Evolutionary conservation across 2,888 invertebrate genomes (phyloP), one percentile per base, ranked within the genome.

Genomic region (Amblyteles armatorius): DNA sequence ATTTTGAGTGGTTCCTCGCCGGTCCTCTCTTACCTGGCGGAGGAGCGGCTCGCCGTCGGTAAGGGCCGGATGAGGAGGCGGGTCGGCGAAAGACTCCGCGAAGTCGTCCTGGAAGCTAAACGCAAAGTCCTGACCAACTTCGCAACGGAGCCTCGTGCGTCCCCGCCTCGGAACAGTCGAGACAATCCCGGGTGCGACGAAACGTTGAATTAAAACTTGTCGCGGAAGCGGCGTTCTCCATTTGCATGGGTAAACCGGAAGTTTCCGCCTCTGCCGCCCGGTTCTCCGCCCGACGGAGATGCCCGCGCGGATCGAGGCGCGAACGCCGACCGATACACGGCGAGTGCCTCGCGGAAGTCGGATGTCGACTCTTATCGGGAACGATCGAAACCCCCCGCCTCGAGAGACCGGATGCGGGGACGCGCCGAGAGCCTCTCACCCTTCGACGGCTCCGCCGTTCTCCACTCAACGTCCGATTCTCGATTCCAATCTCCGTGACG

Each of bases 121-220:
- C 79, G 83, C 80, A 82, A 84, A 83, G 84, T 83, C 83, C 83
- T 57, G 80, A 85, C 81, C 73, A 85, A 87, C 80, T 84, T 86
- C 77, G 60, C 81, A 82, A 79, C 57, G 19, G 68, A 60, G 60
- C 22, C 74, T 50, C 74, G 77, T 71, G 82, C 83, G 81, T 79
- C 60, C 16, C 29, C 29, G 33, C 36, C 71, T 19, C 40, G 60
- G 77, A 71, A 63, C 77, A 84, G 76, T 69, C 81, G 83, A 83
- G 85, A 85, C 87, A 86, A 87, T 89, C 87, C 87, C 77, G 74
- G 63, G 71, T 65, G 85, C 85, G 85, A 85, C 83, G 87, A 86
- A 88, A 88, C 87, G 89, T 89, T 90, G 89, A 88, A 90, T 90
- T 89, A 89, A 88, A 89, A 89, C 88, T 89, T 88, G 88, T 85